A percentile compares a stretch with the other conserved stretches of the same genome.
These are phyloP conservation scores for Tangara arthus DNA, from an alignment of 2,797 vertebrate genomes.

Conservation along the genomic window DNA sequence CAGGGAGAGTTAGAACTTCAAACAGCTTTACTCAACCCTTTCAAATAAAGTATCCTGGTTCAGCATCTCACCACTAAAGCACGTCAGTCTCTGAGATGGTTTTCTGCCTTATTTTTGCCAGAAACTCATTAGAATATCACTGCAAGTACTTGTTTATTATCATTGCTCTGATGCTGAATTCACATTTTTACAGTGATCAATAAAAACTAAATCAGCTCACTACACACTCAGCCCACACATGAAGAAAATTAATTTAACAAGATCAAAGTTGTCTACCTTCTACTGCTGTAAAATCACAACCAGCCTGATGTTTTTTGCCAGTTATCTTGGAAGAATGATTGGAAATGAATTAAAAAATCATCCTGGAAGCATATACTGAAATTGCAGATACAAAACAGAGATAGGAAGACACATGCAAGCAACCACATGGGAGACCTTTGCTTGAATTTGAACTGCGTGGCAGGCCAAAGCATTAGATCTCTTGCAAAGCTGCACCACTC, in stretches of 20 bases:
- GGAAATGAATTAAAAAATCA: conserved; percentile 48
- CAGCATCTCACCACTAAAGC: conserved; percentile 7
- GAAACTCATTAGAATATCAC: conserved; percentile 52
- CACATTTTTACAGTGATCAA: conserved; percentile 52
- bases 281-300: conserved; percentile 44
- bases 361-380: conserved; percentile 34
- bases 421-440: not conserved
- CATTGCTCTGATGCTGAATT: conserved; percentile 43
- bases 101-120: conserved; percentile 36
- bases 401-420: conserved; percentile 21
- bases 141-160: conserved; percentile 59
- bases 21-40: not conserved
- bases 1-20: conserved; percentile 37
- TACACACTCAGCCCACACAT: conserved; percentile 60
- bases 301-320: conserved; percentile 10
- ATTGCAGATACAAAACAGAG: conserved; percentile 36
- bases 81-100: not conserved
- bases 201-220: conserved; percentile 47
- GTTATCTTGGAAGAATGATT: conserved; percentile 57
- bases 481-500: not conserved
- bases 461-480: not conserved
- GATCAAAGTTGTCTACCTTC: conserved; percentile 57
- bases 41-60: conserved; percentile 12
- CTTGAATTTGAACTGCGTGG: not conserved
- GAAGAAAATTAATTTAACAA: conserved; percentile 62